phyloP scores from a whole-genome alignment of 2,888 invertebrate species.

The Polylopha cassiicola region DNA sequence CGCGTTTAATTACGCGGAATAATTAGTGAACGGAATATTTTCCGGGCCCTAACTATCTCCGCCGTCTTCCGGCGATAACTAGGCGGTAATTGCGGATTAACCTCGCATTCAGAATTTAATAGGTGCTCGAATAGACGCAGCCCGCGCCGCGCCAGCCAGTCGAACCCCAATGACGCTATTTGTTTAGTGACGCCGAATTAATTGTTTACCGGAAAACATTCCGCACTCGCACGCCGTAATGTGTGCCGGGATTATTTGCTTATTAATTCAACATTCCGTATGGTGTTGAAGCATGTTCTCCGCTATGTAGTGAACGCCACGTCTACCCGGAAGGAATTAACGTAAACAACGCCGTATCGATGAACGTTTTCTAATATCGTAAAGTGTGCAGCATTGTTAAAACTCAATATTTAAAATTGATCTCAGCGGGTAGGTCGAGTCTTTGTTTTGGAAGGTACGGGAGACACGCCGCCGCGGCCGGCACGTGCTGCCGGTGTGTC shows the following conservation, averaged over 20 bases:
- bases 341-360: constrained; percentile 7
- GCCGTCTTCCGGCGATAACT: constrained; percentile 76
- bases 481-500: constrained; percentile 66
- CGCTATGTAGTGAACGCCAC: background rate
- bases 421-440: constrained; percentile 37
- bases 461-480: constrained; percentile 33
- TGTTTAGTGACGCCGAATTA: constrained; percentile 65
- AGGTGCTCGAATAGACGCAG: constrained; percentile 60
- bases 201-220: constrained; percentile 59
- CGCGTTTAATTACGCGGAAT: constrained; percentile 78
- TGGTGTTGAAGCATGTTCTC: constrained; percentile 2
- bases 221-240: constrained; percentile 29
- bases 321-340: constrained; percentile 26
- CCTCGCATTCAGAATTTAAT: constrained; percentile 74
- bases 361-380: constrained; percentile 33
- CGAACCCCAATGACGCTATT: constrained; percentile 63
- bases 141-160: constrained; percentile 36
- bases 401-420: constrained; percentile 38
- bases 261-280: constrained; percentile 25
- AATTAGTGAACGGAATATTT: constrained; percentile 78
- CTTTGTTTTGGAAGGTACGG: constrained; percentile 53
- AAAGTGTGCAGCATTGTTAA: constrained; percentile 33
- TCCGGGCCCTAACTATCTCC: constrained; percentile 77
- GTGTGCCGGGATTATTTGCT: constrained; percentile 28
- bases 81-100: constrained; percentile 76